Base-by-base conservation (phyloP, 2,888 invertebrate genomes). In the Rugalucina vietnamica region DNA sequence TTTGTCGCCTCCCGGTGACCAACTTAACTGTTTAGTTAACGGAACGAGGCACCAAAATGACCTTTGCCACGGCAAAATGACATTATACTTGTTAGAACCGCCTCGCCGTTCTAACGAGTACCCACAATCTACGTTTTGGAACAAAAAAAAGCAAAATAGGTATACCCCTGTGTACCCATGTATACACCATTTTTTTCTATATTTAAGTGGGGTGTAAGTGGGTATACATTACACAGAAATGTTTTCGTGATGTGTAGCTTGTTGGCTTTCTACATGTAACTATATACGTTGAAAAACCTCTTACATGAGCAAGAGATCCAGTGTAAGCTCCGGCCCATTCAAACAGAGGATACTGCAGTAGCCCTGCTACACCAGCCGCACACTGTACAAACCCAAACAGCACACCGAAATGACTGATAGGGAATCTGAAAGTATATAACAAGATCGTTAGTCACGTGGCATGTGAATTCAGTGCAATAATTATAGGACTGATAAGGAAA, bases 321-420 rank as follows among this genome's bases (percentile, higher is more conserved):
- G 43, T 71, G 27, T 83, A 87, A 0, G 81, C 85, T 14, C 83
- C 84, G 72, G 79, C 83, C 87, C 87, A 87, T 54, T 83, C 70
- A 70, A 87, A 87, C 34, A 87, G 39, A 8, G 87, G 87, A 49
- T 87, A 87, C 73, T 87, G 87, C 12, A 81, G 73, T 21, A 87
- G 79, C 3, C 87, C 87, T 18, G 87, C 87, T 29, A 83, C 29
- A 50, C 87, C 87, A 12, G 85, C 83, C 3, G 85, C 69, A 29
- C 81, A 79, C 77, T 87, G 87, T 8, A 87, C 60, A 50, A 87
- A 85, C 8, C 87, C 87, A 73, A 87, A 87, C 75, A 87, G 54
- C 21, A 87, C 85, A 50, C 85, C 87, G 60, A 87, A 87, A 43
- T 87, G 83, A 24, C 77, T 81, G 29, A 81, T 36, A 8, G 87